Evolutionary conservation across 2,888 invertebrate species (phyloP).

Genomic region (Leptogaster cylindrica): DNA sequence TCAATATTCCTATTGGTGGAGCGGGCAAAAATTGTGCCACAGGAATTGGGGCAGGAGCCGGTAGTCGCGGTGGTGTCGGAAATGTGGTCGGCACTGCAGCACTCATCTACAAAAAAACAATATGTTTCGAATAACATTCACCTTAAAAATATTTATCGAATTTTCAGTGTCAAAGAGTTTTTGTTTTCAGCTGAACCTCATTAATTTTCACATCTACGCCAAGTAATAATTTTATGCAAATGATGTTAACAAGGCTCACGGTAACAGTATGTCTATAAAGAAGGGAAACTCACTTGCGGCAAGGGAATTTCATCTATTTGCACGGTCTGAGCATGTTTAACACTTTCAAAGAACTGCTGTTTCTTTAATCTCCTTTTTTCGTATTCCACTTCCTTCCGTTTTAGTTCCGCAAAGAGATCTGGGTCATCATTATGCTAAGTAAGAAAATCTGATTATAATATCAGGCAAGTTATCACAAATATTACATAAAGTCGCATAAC

Average conservation of each 20-base stretch:
- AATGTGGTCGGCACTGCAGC: slow-evolving; percentile 63
- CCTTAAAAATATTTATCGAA: neutral
- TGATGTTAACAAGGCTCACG: neutral
- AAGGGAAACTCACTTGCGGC: slow-evolving; percentile 72
- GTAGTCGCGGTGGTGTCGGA: slow-evolving; percentile 59
- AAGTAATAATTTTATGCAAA: neutral
- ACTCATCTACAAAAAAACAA: slow-evolving; percentile 30
- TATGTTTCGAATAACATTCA: neutral
- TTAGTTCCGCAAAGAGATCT: slow-evolving; percentile 91
- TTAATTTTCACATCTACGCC: too few relatives aligned
- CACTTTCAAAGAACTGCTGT: slow-evolving; percentile 93
- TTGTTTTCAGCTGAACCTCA: too few relatives aligned
- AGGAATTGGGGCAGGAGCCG: slow-evolving; percentile 57
- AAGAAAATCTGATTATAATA: slow-evolving; percentile 2
- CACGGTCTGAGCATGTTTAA: slow-evolving; percentile 93
- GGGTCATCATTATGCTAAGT: slow-evolving; percentile 93
- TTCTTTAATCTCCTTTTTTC: slow-evolving; percentile 86
- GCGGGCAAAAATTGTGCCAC: slow-evolving; percentile 63
- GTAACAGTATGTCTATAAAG: too few relatives aligned
- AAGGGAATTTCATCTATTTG: slow-evolving; percentile 95
- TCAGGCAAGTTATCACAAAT: slow-evolving; percentile 59
- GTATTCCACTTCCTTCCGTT: slow-evolving; percentile 89
- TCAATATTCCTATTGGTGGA: slow-evolving; percentile 74
- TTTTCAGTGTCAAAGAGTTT: too few relatives aligned
- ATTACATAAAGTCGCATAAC: slow-evolving; percentile 94